A percentile compares a stretch with the other conserved stretches of the same genome.
Conservation (phyloP, 2,888 invertebrate genomes). For the Amphipoea oculea region DNA sequence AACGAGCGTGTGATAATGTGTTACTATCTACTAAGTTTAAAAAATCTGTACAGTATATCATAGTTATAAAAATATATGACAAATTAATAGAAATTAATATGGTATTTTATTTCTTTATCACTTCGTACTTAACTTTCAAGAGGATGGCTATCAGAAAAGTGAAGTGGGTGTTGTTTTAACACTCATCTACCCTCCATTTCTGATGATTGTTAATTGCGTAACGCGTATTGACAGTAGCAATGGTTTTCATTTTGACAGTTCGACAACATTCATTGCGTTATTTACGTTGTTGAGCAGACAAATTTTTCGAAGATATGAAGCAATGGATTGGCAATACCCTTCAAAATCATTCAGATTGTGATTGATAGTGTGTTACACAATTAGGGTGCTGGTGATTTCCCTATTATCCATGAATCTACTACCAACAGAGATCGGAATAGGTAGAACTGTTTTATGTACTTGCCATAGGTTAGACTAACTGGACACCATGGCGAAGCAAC, state of each 20-base stretch:
- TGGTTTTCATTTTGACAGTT: background rate
- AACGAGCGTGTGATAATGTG: slow-evolving; percentile 27
- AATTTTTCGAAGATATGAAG: background rate
- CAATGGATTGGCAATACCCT: background rate
- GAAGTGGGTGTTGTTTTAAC: background rate
- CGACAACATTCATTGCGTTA: background rate
- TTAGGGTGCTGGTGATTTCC: background rate
- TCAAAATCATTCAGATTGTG: background rate
- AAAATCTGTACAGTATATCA: slow-evolving; percentile 31
- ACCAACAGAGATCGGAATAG: no score
- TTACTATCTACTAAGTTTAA: slow-evolving; percentile 18
- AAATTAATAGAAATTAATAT: slow-evolving; percentile 7
- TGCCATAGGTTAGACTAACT: no score
- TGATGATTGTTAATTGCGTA: background rate
- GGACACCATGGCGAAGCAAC: no score
- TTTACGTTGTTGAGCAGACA: background rate
- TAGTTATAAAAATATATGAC: slow-evolving; percentile 41
- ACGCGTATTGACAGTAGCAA: background rate
- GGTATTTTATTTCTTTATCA: slow-evolving; percentile 26
- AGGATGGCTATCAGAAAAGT: background rate
- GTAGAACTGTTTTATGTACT: no score
- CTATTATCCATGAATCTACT: background rate
- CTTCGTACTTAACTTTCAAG: background rate
- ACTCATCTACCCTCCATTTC: background rate
- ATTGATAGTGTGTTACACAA: background rate